Percentiles rank a stretch among this genome's conserved stretches.
Evolutionary conservation across 2,888 invertebrate species (phyloP).

Genomic region (Tenthredo livida): DNA sequence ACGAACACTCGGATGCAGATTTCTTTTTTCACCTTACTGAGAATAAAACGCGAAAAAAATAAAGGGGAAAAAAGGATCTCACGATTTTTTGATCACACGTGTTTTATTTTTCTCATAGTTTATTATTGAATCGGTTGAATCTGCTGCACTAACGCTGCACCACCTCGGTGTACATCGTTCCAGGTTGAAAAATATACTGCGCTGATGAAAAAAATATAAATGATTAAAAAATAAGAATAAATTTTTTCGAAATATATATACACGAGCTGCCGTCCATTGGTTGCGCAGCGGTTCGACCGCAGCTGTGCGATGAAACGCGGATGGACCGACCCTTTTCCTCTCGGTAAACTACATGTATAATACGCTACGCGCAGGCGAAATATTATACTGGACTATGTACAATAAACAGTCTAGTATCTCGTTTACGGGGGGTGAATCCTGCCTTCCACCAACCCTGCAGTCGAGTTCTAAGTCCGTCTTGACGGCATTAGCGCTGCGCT

Average conservation of each 20-base stretch:
- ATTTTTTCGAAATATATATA: neutral
- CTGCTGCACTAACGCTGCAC: neutral
- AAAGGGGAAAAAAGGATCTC: neutral
- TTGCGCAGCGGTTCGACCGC: constrained; percentile 49
- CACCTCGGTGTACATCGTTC: neutral
- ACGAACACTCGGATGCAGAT: constrained; percentile 15
- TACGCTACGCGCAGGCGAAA: constrained; percentile 40
- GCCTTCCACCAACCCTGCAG: neutral
- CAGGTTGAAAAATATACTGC: neutral
- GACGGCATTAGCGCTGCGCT: neutral
- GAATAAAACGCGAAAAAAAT: neutral
- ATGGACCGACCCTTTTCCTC: constrained; percentile 29
- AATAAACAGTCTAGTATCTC: neutral
- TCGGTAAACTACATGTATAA: constrained; percentile 20
- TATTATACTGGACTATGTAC: neutral
- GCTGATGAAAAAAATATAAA: neutral
- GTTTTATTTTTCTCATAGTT: too few species aligned
- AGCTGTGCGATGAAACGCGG: constrained; percentile 35
- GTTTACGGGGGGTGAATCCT: neutral
- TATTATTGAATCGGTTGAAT: too few species aligned
- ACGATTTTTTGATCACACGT: too few species aligned
- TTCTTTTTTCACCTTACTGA: neutral
- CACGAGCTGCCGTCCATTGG: constrained; percentile 38
- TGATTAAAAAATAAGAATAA: neutral
- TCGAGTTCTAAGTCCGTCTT: neutral